Conservation (phyloP, 2,113 vertebrate species). For the Cololabis saira region DNA sequence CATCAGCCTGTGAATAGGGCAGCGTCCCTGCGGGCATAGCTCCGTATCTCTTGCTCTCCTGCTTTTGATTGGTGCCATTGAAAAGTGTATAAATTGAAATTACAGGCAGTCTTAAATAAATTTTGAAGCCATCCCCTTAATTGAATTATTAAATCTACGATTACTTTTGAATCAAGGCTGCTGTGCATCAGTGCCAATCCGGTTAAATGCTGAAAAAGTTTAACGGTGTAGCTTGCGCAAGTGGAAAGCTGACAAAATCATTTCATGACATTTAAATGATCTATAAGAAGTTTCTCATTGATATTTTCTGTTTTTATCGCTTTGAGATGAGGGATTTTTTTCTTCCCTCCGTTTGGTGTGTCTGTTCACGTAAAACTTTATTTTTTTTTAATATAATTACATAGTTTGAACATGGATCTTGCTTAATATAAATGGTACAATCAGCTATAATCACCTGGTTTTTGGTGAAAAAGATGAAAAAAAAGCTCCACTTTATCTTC, state of each 20-base stretch:
- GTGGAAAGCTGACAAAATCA: background rate
- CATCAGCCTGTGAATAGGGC: conserved; percentile 43
- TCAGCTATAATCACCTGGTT: background rate
- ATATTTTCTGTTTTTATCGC: background rate
- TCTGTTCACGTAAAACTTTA: too few relatives aligned
- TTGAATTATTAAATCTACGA: conserved; percentile 38
- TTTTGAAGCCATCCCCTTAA: conserved; percentile 37
- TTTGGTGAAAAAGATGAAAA: conserved; percentile 19
- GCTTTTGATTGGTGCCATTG: conserved; percentile 32
- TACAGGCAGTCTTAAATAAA: conserved; percentile 13
- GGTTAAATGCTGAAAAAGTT: conserved; percentile 15
- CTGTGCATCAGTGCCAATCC: conserved; percentile 2
- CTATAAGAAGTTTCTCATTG: background rate
- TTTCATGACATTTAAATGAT: background rate
- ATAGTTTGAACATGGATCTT: too few relatives aligned
- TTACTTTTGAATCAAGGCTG: conserved; percentile 28
- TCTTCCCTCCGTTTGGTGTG: too few relatives aligned
- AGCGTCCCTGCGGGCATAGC: conserved; percentile 24
- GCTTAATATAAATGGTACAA: background rate
- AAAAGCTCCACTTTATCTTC: background rate
- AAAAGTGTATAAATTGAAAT: conserved; percentile 30
- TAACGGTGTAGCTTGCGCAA: background rate
- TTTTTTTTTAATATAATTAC: too few relatives aligned
- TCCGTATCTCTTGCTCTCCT: conserved; percentile 9
- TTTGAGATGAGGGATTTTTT: too few relatives aligned